Evolutionary conservation across 2,113 vertebrate genomes (phyloP), one percentile per base, ranked within the genome.

Genomic region (Scolopax mira): DNA sequence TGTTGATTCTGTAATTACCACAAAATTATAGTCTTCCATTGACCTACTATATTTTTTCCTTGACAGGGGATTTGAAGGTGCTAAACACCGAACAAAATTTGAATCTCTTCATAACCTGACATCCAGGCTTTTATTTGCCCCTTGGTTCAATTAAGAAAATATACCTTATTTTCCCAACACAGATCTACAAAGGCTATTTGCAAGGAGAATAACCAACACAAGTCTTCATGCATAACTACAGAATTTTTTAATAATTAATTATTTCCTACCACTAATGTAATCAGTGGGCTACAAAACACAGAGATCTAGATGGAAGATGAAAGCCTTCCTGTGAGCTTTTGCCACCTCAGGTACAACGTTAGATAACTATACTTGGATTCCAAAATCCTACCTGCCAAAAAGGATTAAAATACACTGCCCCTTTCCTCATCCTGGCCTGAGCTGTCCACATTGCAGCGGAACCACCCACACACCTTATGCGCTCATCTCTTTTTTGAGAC

Each of bases 391-490:
- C 28, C 11, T 84, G 83, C 39, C 4, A 8, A 48, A 74, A 84
- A 30, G 61, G 66, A 94, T 87, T 75, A 79, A 96, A 94, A 95
- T 72, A 88, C 0, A 0, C 66, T 94, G 90, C 54, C 93, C 92
- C 49, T 11, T 94, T 81, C 57, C 66, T 89, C 83, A 81, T 75
- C 65, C 83, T 90, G 92, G 90, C 77, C 93, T 79, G 90, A 97
- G 88, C 90, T 79, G 88, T 83, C 67, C 85, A 74, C 11, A 10
- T 55, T 60, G 37, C 51, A 57, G 71, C 30, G 72, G 79, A 93
- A 83, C 82, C 92, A 94, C 93, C 90, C 90, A 86, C 88, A 75
- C 52, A 81, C 82, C 85, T 94, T 93, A 60, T 84, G 93, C 7
- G 7, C 65, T 81, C 42, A 17, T 73, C 79, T 86, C 72, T 65